These are phyloP conservation scores for Eilema sororculum DNA, from an alignment of 2,888 invertebrate species.

Conservation along the genomic window DNA sequence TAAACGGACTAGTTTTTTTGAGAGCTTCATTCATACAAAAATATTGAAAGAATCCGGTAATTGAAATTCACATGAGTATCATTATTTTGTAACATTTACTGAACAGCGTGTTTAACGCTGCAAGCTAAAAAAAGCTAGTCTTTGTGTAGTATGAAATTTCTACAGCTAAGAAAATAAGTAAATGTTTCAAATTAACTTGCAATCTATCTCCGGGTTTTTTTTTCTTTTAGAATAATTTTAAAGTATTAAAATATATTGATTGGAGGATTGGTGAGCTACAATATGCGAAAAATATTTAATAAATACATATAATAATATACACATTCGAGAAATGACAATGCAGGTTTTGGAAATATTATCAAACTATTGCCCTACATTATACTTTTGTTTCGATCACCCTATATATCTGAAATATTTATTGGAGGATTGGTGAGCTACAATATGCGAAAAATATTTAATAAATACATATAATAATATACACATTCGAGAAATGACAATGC, in stretches of 20 bases:
- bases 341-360: not conserved
- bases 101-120: not conserved
- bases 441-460: constrained; percentile 4
- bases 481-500: not conserved
- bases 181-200: not conserved
- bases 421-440: too few relatives aligned
- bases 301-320: constrained; percentile 15
- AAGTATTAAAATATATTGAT: not conserved
- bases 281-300: constrained; percentile 1
- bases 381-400: constrained; percentile 9
- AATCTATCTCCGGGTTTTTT: not conserved
- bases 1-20: not conserved
- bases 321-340: not conserved
- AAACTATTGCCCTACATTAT: constrained; percentile 6
- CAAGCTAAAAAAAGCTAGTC: not conserved
- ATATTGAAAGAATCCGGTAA: not conserved
- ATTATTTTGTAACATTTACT: not conserved
- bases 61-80: too few relatives aligned
- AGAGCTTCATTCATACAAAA: not conserved
- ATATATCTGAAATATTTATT: too few relatives aligned
- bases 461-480: constrained; percentile 14
- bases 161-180: not conserved
- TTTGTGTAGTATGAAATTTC: not conserved
- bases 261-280: not conserved
- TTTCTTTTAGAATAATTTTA: not conserved